Evolutionary conservation across 2,113 vertebrate genomes (phyloP).

Genomic region (Paedocypris sp.): DNA sequence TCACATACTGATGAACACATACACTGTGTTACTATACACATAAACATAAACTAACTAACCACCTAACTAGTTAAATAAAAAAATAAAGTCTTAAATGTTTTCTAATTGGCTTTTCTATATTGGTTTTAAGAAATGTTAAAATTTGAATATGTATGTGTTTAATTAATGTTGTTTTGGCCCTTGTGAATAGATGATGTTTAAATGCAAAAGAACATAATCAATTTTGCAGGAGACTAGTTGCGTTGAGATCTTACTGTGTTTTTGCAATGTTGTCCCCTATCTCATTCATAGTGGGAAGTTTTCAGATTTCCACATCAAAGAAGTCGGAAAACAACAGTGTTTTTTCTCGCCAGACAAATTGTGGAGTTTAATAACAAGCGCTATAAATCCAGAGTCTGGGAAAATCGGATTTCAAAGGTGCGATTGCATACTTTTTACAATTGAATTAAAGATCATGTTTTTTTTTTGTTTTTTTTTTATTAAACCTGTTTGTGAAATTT

Average conservation of each 20-base stretch:
- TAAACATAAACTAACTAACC: too few relatives aligned
- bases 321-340: background rate
- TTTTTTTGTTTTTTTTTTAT: too few relatives aligned
- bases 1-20: too few relatives aligned
- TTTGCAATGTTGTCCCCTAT: constrained; percentile 5
- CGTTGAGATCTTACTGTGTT: background rate
- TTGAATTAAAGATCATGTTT: too few relatives aligned
- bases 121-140: background rate
- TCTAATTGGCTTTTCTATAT: too few relatives aligned
- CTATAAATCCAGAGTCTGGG: background rate
- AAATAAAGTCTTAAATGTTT: too few relatives aligned
- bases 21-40: too few relatives aligned
- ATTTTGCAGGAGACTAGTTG: constrained; percentile 24
- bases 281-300: constrained; percentile 25
- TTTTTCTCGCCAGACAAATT: background rate
- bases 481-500: too few relatives aligned
- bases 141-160: constrained; percentile 17
- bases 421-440: too few relatives aligned
- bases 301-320: constrained; percentile 33
- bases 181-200: constrained; percentile 45
- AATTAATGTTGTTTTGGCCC: constrained; percentile 19
- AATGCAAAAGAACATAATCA: constrained; percentile 32
- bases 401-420: background rate
- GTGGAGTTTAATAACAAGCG: constrained; percentile 14
- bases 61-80: too few relatives aligned